Base-by-base conservation (phyloP, 2,888 invertebrate genomes). In the Ctena decussata region DNA sequence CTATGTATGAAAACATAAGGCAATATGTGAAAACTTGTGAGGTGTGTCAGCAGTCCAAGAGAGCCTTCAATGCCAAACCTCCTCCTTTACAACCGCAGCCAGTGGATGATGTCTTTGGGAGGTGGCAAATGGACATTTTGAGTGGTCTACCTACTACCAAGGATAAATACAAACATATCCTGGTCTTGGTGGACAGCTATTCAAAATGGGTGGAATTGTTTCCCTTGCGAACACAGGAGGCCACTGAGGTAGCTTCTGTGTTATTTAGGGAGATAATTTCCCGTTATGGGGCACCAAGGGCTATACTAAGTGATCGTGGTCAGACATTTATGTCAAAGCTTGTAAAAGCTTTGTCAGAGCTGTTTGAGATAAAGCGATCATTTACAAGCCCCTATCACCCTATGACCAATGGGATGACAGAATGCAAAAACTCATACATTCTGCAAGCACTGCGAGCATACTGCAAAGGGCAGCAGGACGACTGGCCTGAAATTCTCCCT, bases 351-450 rank as follows among this genome's bases (percentile, higher is more conserved):
- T 46, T 46, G 21, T 46, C 18, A 21, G 21, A 46, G 21, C 3
- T 12, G 6, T n/a, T 86, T 32, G 46, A 86, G 11, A 84, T 85
- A 30, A 82, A 27, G 8, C 27, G 69, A 5, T 12, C 2, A 32
- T 73, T 73, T 32, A 85, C 82, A 49, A 85, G 82, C 39, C 37
- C 72, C 11, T 91, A 91, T 71, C 18, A 18, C 21, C 46, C 46
- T 18, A 15, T 21, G 21, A 46, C 11, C 3, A 46, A 46, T 46
- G 21, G 83, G 8, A 27, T 73, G 12, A 82, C 78, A 70, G 89
- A 90, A 60, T 27, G 82, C 12, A 86, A 79, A 72, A 91, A 91
- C 65, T 80, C 80, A 37, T 80, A 75, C n/a, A 83, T 89, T 15
- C 75, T 84, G 0, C 89, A 91, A 84, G 30, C 85, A n/a, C 39